These are phyloP conservation scores for Siderastrea radians DNA, from an alignment of 92 coral and sea anemone genomes.

Conservation along the genomic window DNA sequence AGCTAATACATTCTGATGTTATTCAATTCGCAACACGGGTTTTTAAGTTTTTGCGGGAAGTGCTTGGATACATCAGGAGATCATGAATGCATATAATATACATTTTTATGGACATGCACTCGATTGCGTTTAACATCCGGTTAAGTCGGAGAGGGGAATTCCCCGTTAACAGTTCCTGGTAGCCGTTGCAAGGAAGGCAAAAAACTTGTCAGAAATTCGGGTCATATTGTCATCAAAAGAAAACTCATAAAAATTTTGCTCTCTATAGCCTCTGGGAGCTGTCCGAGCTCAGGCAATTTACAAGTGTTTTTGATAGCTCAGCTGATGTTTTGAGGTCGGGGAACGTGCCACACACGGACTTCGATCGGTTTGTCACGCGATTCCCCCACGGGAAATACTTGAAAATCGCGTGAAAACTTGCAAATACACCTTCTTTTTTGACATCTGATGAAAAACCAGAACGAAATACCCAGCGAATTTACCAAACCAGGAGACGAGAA, in stretches of 20 bases:
- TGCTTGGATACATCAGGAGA: background rate
- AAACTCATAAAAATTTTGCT: background rate
- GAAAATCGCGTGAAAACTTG: background rate
- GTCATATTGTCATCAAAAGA: background rate
- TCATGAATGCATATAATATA: background rate
- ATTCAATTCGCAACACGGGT: too few species aligned
- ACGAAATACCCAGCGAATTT: background rate
- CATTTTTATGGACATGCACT: background rate
- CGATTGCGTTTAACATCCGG: conserved; percentile 22
- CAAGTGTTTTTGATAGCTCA: conserved; percentile 6
- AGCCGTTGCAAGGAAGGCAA: background rate
- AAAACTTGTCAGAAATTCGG: background rate
- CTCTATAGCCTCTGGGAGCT: background rate
- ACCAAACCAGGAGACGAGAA: background rate
- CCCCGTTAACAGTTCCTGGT: background rate
- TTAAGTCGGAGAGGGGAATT: conserved; percentile 39
- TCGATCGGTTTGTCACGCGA: conserved; percentile 12
- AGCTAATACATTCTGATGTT: too few species aligned
- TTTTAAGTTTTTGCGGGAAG: too few species aligned
- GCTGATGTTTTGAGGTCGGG: background rate
- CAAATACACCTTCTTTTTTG: background rate
- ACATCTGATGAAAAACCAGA: too few species aligned
- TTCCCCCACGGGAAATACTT: background rate
- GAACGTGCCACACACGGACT: background rate
- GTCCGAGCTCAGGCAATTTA: background rate